Evolutionary conservation across 2,888 invertebrate genomes (phyloP).

Genomic region (Fragum whitleyi): DNA sequence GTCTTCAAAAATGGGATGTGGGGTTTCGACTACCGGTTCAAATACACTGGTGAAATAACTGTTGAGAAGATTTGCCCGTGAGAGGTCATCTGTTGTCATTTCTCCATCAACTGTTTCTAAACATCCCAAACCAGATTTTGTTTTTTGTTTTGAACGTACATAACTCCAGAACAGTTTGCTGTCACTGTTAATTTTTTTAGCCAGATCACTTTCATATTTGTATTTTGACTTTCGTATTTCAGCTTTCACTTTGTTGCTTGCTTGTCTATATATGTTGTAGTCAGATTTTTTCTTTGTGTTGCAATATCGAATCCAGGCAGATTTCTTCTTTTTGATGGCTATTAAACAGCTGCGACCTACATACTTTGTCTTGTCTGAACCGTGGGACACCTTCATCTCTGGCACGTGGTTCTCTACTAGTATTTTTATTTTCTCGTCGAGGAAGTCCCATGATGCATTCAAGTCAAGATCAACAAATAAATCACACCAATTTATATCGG

Average conservation of each 20-base stretch:
- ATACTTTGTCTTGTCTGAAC: neutral
- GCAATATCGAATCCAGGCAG: neutral
- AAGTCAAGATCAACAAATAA: neutral
- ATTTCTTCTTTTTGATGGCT: too few relatives aligned
- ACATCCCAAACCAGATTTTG: too few relatives aligned
- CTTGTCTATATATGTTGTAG: neutral
- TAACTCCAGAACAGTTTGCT: too few relatives aligned
- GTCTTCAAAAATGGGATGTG: neutral
- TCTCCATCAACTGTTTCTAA: neutral
- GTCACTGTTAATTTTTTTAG: too few relatives aligned
- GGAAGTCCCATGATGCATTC: neutral
- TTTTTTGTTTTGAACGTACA: too few relatives aligned
- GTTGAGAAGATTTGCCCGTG: too few relatives aligned
- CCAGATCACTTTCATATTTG: neutral
- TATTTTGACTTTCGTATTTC: neutral
- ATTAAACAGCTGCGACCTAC: neutral
- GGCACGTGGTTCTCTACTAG: neutral
- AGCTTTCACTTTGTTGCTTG: neutral
- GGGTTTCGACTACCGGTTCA: neutral
- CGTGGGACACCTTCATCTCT: neutral
- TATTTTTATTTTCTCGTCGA: neutral
- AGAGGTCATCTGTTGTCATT: too few relatives aligned
- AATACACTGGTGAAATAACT: neutral
- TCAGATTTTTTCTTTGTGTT: neutral
- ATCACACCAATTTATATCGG: neutral